phyloP scores from a whole-genome alignment of 2,797 vertebrate genomes.

The Podarcis siculus region DNA sequence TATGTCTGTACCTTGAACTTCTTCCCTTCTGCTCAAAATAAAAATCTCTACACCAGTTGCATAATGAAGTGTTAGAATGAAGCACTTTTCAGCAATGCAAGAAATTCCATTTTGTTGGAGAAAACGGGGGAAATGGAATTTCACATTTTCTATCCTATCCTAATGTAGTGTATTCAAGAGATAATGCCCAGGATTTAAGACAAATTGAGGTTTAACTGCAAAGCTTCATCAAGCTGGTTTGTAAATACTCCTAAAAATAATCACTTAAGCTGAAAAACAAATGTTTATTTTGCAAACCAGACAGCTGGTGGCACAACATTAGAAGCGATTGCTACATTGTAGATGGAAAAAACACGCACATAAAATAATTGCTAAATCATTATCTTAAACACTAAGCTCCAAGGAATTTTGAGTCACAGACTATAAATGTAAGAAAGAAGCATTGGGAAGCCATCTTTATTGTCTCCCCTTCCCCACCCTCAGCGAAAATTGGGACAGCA shows the following conservation, averaged over 20 bases:
- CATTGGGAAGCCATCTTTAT: neutral
- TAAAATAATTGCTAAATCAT: conserved; percentile 10
- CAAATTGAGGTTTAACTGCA: conserved; percentile 8
- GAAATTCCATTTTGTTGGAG: neutral
- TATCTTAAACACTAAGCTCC: conserved; percentile 13
- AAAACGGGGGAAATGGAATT: rapidly evolving
- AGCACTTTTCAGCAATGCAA: neutral
- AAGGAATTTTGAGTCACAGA: conserved; percentile 5
- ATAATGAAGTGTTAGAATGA: neutral
- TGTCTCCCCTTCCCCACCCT: neutral
- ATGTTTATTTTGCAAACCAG: conserved; percentile 33
- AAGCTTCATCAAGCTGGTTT: conserved; percentile 14
- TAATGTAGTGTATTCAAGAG: neutral
- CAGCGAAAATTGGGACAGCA: neutral
- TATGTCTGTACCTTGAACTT: neutral
- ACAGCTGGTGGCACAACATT: neutral
- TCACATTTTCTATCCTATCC: neutral
- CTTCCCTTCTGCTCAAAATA: neutral
- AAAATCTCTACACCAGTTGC: neutral
- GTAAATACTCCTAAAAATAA: conserved; percentile 31
- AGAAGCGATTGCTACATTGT: neutral
- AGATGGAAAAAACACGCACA: neutral
- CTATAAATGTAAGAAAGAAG: neutral
- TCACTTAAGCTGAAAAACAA: conserved; percentile 23
- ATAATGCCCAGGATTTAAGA: conserved; percentile 8